A percentile compares a stretch with the other conserved stretches of the same genome.
Evolutionary conservation across 37 sponge, comb jelly and placozoan species (phyloP).

Genomic region (Aplysina aerophoba): DNA sequence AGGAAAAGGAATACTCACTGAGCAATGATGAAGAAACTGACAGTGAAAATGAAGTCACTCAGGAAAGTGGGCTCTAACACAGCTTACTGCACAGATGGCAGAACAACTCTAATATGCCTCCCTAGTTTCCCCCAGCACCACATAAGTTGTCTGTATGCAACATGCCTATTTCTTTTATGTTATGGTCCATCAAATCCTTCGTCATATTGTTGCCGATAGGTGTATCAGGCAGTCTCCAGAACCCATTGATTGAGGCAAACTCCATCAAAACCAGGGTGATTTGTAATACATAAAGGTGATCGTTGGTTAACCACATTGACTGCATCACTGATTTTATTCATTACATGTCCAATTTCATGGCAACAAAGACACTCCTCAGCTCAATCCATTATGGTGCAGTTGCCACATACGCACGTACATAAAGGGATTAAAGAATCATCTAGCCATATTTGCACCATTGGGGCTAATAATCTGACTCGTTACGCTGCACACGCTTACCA

Average conservation of each 20-base stretch:
- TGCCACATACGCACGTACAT: constrained; percentile 19
- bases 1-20: not conserved
- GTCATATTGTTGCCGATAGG: too few relatives aligned
- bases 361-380: constrained; percentile 25
- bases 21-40: not conserved
- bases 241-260: too few relatives aligned
- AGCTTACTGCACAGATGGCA: too few relatives aligned
- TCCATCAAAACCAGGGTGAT: too few relatives aligned
- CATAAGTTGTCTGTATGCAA: too few relatives aligned
- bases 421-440: constrained; percentile 13
- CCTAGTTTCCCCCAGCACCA: too few relatives aligned
- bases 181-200: too few relatives aligned
- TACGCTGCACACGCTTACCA: constrained; percentile 16
- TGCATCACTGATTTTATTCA: constrained; percentile 19
- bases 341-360: not conserved
- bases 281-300: constrained; percentile 14
- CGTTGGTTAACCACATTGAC: not conserved
- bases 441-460: not conserved
- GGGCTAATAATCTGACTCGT: not conserved
- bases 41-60: not conserved
- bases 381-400: constrained; percentile 30
- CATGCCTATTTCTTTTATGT: too few relatives aligned
- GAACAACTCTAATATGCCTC: too few relatives aligned
- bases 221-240: too few relatives aligned
- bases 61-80: too few relatives aligned